phyloP scores from a whole-genome alignment of 2,888 invertebrate species.

The Archaeoteleia sp. region DNA sequence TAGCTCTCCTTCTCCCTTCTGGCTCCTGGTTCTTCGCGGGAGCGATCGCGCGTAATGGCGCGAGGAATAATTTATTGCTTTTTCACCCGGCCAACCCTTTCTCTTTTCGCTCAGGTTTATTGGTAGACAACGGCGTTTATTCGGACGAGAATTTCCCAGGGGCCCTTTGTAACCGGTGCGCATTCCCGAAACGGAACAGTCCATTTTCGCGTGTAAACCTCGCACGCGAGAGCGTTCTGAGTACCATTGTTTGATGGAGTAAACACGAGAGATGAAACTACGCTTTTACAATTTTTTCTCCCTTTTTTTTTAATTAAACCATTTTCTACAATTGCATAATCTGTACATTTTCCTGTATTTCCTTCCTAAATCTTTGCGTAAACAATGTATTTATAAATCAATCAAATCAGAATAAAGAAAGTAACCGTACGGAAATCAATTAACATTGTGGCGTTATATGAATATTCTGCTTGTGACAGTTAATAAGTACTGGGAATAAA shows the following conservation, averaged over 20 bases:
- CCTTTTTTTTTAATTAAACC: not conserved
- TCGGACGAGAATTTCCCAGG: slow-evolving; percentile 54
- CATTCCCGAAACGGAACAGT: slow-evolving; percentile 46
- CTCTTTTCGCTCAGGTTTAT: slow-evolving; percentile 46
- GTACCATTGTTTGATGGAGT: slow-evolving; percentile 24
- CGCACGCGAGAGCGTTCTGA: slow-evolving; percentile 38
- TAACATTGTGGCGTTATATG: too few species aligned
- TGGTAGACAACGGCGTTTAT: slow-evolving; percentile 53
- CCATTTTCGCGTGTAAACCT: slow-evolving; percentile 52
- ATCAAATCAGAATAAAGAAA: too few species aligned
- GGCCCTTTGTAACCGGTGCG: slow-evolving; percentile 51
- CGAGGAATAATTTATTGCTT: slow-evolving; percentile 58
- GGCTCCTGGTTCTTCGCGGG: slow-evolving; percentile 30
- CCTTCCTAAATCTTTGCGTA: too few species aligned
- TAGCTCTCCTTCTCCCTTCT: slow-evolving; percentile 14
- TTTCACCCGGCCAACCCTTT: slow-evolving; percentile 59
- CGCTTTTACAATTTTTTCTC: slow-evolving; percentile 10
- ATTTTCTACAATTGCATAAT: slow-evolving; percentile 17
- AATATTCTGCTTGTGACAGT: too few species aligned
- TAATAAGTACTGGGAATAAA: too few species aligned
- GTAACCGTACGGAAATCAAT: too few species aligned
- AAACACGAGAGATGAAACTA: slow-evolving; percentile 23
- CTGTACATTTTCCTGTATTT: slow-evolving; percentile 20
- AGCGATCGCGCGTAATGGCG: slow-evolving; percentile 50
- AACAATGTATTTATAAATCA: too few species aligned